These are phyloP conservation scores for Ophion obscuratus DNA, from an alignment of 2,888 invertebrate genomes.

Conservation along the genomic window DNA sequence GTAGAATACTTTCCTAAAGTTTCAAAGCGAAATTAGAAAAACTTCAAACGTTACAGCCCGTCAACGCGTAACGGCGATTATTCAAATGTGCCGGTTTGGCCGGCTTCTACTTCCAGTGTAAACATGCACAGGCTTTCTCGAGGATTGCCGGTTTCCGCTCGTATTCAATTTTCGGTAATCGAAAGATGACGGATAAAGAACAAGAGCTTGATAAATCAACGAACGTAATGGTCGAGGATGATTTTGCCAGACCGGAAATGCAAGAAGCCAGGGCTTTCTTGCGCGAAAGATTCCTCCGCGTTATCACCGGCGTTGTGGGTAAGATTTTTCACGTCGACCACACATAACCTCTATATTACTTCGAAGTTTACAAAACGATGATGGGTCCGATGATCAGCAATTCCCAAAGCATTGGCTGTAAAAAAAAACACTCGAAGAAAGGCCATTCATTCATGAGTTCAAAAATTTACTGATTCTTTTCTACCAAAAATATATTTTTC, in stretches of 20 bases:
- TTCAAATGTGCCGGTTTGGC: not conserved
- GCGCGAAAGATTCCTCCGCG: conserved; percentile 83
- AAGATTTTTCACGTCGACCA: conserved; percentile 64
- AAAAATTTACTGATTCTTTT: too few relatives aligned
- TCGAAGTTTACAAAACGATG: not conserved
- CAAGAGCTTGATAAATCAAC: conserved; percentile 44
- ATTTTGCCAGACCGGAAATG: conserved; percentile 78
- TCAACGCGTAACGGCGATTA: not conserved
- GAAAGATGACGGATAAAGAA: conserved; percentile 68
- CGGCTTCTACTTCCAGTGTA: not conserved
- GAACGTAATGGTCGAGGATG: conserved; percentile 63
- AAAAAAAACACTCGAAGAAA: too few relatives aligned
- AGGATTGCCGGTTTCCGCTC: not conserved
- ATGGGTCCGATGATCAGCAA: not conserved
- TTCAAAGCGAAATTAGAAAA: too few relatives aligned
- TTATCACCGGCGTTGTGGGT: conserved; percentile 83
- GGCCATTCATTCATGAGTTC: too few relatives aligned
- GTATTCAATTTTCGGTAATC: not conserved
- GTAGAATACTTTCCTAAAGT: too few relatives aligned
- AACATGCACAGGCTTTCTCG: not conserved
- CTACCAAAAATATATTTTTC: too few relatives aligned
- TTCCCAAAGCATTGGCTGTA: not conserved
- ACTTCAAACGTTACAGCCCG: not conserved
- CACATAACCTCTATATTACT: conserved; percentile 35
- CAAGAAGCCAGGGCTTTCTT: conserved; percentile 83